Percentiles rank a stretch among this genome's conserved stretches.
Conservation (phyloP, 2,113 vertebrate species). For the Drymodes brunneopygia region DNA sequence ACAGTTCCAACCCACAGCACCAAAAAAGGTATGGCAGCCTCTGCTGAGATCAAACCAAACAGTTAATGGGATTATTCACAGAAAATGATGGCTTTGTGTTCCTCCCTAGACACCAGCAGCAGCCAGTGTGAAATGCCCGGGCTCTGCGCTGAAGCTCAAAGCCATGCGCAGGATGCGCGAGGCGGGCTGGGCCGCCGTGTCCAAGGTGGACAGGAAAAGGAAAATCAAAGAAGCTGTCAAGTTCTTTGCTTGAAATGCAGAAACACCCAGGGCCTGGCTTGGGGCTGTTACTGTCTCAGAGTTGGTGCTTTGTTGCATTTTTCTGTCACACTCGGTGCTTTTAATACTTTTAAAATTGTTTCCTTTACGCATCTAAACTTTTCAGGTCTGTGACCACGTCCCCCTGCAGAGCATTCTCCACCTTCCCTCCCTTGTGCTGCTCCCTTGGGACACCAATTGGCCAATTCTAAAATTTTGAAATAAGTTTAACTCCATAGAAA, state of each 20-base stretch:
- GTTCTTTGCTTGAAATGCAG: slow-evolving; percentile 67
- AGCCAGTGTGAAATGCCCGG: slow-evolving; percentile 69
- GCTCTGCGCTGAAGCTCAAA: slow-evolving; percentile 74
- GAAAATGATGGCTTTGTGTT: not conserved
- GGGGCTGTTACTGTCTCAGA: not conserved
- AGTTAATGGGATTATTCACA: not conserved
- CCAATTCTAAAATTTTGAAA: not conserved
- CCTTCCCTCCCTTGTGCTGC: not conserved
- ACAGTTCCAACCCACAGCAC: not conserved
- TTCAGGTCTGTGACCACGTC: not conserved
- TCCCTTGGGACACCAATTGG: not conserved
- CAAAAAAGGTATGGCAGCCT: slow-evolving; percentile 69
- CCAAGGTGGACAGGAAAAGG: slow-evolving; percentile 79
- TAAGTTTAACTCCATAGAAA: not conserved
- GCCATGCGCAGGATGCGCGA: slow-evolving; percentile 82
- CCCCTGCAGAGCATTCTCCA: not conserved
- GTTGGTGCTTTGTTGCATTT: not conserved
- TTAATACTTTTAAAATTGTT: not conserved
- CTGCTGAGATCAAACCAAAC: not conserved
- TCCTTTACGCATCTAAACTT: not conserved
- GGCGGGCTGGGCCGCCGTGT: slow-evolving; percentile 83
- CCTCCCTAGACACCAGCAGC: slow-evolving; percentile 60
- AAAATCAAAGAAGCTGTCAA: slow-evolving; percentile 82
- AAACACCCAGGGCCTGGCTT: not conserved
- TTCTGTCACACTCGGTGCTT: not conserved